Conservation (phyloP, 2,113 vertebrate genomes). For the Menura novaehollandiae region DNA sequence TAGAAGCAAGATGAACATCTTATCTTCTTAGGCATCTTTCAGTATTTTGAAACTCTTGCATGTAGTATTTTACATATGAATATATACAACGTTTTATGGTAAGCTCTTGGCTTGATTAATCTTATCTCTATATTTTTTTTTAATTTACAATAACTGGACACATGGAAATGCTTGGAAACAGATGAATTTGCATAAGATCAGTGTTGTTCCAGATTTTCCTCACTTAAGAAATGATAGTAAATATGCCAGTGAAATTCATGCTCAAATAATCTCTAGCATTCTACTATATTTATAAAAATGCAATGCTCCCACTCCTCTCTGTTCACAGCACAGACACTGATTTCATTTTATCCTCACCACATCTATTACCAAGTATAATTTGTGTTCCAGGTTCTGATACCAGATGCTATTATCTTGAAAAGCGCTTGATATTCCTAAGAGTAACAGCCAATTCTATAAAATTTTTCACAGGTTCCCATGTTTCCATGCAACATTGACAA, state of each 20-base stretch:
- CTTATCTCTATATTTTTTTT: not conserved
- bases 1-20: not conserved
- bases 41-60: not conserved
- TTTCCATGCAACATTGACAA: not conserved
- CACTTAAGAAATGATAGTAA: not conserved
- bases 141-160: not conserved
- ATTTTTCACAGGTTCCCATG: not conserved
- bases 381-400: not conserved
- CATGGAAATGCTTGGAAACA: not conserved
- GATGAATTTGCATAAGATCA: not conserved
- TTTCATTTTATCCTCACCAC: not conserved
- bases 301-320: accelerated
- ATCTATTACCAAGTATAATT: not conserved
- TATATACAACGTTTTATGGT: not conserved
- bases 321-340: not conserved
- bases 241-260: not conserved
- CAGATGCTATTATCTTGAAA: not conserved
- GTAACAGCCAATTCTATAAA: not conserved
- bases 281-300: not conserved
- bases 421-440: not conserved
- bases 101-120: not conserved
- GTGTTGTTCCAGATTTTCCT: not conserved
- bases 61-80: not conserved
- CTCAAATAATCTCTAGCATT: not conserved
- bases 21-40: not conserved